phyloP scores from a whole-genome alignment of 2,797 vertebrate species.

The Manis pentadactyla region DNA sequence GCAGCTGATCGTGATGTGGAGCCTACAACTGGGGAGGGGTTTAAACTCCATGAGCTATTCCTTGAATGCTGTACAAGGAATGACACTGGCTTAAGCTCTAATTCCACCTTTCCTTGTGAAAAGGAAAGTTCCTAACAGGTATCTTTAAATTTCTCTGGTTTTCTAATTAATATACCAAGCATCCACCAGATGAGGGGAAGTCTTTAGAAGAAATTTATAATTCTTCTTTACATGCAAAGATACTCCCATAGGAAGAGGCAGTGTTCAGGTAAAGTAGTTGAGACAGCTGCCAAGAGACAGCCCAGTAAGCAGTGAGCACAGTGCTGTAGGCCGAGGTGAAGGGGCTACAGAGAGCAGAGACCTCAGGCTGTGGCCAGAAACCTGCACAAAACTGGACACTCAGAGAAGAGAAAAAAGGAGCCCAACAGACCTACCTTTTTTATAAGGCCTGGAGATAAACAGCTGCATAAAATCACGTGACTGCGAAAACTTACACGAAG shows the following conservation, averaged over 20 bases:
- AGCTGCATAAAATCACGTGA: constrained; percentile 75
- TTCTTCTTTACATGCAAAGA: not conserved
- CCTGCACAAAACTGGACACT: accelerated
- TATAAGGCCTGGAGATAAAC: constrained; percentile 86
- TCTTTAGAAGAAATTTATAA: not conserved
- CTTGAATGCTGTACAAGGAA: not conserved
- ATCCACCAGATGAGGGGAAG: not conserved
- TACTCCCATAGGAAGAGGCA: not conserved
- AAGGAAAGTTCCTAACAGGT: accelerated
- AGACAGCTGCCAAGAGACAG: not conserved
- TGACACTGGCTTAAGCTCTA: accelerated
- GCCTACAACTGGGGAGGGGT: not conserved
- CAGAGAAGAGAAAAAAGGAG: not conserved
- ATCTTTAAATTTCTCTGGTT: too few relatives aligned
- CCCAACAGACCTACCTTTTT: constrained; percentile 89
- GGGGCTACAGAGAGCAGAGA: not conserved
- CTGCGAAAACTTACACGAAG: constrained; percentile 88
- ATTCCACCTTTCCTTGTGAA: too few relatives aligned
- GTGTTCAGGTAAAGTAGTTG: not conserved
- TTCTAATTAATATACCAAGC: not conserved
- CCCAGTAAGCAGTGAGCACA: accelerated
- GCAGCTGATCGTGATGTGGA: not conserved
- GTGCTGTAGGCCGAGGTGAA: accelerated
- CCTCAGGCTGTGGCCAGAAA: accelerated
- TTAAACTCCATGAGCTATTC: accelerated